Conservation (phyloP, 2,113 vertebrate genomes). For the Pogonocichla stellata region DNA sequence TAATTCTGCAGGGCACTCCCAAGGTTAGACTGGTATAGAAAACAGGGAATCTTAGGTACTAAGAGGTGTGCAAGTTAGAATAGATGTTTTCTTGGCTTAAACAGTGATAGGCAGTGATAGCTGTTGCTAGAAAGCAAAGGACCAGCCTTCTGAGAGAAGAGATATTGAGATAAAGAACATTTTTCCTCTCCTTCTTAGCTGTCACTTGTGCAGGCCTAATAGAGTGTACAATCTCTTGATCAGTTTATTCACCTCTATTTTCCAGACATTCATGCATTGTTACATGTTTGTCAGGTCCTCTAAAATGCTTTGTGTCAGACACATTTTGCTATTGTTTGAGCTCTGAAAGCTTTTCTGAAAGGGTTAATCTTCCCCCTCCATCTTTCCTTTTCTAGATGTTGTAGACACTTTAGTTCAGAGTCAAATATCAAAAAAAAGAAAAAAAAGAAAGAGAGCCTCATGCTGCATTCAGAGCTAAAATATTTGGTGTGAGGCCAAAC, state of each 20-base stretch:
- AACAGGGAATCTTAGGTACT: background rate
- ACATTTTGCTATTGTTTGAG: background rate
- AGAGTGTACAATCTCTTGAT: background rate
- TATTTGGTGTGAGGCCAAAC: background rate
- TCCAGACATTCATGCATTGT: background rate
- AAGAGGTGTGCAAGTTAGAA: background rate
- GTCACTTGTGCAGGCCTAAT: background rate
- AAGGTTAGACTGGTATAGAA: background rate
- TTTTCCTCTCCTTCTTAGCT: conserved; percentile 5
- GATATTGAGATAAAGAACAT: background rate
- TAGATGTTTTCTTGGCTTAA: background rate
- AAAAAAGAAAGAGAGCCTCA: background rate
- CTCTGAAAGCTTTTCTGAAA: background rate
- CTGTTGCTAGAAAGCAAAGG: background rate
- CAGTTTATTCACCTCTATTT: conserved; percentile 8
- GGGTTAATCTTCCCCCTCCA: background rate
- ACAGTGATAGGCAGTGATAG: background rate
- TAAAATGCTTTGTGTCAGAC: background rate
- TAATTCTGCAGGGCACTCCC: background rate
- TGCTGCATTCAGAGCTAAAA: background rate
- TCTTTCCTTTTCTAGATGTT: background rate
- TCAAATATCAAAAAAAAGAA: background rate
- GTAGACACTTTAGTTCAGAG: background rate
- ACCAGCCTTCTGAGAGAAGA: background rate
- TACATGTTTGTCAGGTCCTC: background rate